Conservation (phyloP, 2,888 invertebrate genomes). For the Drosophila niveifrons region DNA sequence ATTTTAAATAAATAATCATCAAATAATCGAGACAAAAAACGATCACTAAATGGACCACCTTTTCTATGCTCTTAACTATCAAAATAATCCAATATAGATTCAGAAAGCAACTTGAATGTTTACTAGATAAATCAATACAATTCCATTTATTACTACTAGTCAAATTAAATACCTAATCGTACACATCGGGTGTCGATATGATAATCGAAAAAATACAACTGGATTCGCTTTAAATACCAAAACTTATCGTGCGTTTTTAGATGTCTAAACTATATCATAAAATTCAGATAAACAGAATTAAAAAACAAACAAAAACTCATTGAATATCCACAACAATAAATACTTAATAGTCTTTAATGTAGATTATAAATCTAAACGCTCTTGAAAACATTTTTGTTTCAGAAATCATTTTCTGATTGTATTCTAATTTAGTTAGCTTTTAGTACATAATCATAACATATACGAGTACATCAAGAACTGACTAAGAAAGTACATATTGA, state of each 20-base stretch:
- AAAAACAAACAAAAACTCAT: background rate
- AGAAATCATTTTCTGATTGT: constrained; percentile 6
- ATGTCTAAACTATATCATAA: constrained; percentile 34
- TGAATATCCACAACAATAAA: constrained; percentile 23
- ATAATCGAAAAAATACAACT: constrained; percentile 35
- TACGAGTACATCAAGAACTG: constrained; percentile 42
- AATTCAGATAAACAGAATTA: constrained; percentile 3
- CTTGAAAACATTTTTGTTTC: background rate
- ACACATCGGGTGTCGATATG: constrained; percentile 21
- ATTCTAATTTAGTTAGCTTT: background rate
- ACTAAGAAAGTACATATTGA: constrained; percentile 28
- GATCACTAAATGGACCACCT: constrained; percentile 84
- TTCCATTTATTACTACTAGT: constrained; percentile 62
- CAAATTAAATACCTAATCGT: constrained; percentile 58
- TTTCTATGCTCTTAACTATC: constrained; percentile 68
- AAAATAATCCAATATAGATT: constrained; percentile 35
- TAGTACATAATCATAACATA: constrained; percentile 5
- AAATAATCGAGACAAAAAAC: constrained; percentile 71
- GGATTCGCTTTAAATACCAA: constrained; percentile 55
- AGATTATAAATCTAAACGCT: constrained; percentile 14
- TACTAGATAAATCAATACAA: constrained; percentile 68
- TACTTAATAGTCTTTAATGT: constrained; percentile 17
- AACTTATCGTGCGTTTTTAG: constrained; percentile 43
- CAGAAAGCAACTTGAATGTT: constrained; percentile 37
- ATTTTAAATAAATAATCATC: constrained; percentile 61